Percentiles rank a stretch among this genome's conserved stretches.
phyloP scores from a whole-genome alignment of 2,797 vertebrate genomes.

The Brachyrhaphis roseni region DNA sequence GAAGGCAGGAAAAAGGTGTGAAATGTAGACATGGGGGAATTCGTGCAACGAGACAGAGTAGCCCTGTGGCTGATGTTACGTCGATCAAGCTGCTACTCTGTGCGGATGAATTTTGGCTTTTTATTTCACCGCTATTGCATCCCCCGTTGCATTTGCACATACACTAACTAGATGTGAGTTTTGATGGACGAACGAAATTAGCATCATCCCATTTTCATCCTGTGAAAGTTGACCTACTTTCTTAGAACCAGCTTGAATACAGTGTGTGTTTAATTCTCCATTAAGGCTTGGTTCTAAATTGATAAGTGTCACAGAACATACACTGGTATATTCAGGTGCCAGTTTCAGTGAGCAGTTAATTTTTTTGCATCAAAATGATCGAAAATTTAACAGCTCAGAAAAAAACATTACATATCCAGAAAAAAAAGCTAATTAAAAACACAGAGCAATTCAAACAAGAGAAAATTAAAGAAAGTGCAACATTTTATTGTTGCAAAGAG shows the following conservation, averaged over 20 bases:
- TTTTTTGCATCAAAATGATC: not conserved
- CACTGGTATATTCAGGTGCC: conserved; percentile 5
- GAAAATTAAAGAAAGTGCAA: not conserved
- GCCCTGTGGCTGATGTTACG: conserved; percentile 44
- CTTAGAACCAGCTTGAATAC: conserved; percentile 54
- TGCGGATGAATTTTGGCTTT: conserved; percentile 36
- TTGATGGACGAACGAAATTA: conserved; percentile 70
- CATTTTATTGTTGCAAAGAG: not conserved
- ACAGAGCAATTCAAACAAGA: not conserved
- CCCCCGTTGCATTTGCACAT: conserved; percentile 4
- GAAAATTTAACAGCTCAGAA: not conserved
- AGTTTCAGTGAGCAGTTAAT: not conserved
- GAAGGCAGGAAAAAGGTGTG: conserved; percentile 50
- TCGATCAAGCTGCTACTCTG: conserved; percentile 44
- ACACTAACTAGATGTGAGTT: conserved; percentile 56
- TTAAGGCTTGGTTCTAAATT: conserved; percentile 55
- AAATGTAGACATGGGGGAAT: conserved; percentile 59
- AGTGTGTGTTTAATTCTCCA: conserved; percentile 64
- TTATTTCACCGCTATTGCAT: conserved; percentile 8
- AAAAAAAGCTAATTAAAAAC: not conserved
- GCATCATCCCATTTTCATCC: conserved; percentile 61
- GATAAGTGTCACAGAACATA: conserved; percentile 53
- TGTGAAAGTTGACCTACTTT: conserved; percentile 68
- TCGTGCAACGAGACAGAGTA: conserved; percentile 44
- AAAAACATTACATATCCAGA: not conserved